A percentile compares a stretch with the other conserved stretches of the same genome.
Evolutionary conservation across 2,113 vertebrate genomes (phyloP).

Genomic region (Saguinus imperator): DNA sequence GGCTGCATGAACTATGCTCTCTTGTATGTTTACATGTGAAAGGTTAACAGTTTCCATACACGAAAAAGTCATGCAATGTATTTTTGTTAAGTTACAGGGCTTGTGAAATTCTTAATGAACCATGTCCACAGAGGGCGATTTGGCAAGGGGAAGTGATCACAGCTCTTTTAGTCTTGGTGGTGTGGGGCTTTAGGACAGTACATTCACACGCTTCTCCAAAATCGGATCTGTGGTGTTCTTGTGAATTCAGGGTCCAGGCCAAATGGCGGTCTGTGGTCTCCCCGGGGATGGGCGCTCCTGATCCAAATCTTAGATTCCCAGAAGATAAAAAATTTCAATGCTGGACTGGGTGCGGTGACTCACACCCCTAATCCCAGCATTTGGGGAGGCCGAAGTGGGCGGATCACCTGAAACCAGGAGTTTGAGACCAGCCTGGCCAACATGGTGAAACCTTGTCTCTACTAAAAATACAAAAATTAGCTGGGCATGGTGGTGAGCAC

Average conservation of each 20-base stretch:
- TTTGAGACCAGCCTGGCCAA: no score
- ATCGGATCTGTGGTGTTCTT: background rate
- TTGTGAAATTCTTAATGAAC: fast-evolving
- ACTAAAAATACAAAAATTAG: no score
- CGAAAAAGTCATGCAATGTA: fast-evolving
- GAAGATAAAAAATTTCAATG: background rate
- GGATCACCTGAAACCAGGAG: no score
- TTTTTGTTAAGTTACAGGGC: background rate
- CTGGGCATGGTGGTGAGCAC: no score
- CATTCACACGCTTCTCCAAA: background rate
- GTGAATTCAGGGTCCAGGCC: fast-evolving
- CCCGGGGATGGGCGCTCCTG: background rate
- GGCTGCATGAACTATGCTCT: background rate
- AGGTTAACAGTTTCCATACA: background rate
- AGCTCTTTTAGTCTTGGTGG: background rate
- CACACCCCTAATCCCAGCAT: no score
- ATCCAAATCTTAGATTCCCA: fast-evolving
- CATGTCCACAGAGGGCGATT: background rate
- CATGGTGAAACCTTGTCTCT: no score
- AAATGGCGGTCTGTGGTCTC: fast-evolving
- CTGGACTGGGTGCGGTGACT: fast-evolving
- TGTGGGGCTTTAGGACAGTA: background rate
- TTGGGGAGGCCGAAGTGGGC: no score
- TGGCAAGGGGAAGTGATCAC: fast-evolving
- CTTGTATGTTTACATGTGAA: background rate